Conservation (phyloP, 2,797 vertebrate genomes). For the Uromys caudimaculatus region DNA sequence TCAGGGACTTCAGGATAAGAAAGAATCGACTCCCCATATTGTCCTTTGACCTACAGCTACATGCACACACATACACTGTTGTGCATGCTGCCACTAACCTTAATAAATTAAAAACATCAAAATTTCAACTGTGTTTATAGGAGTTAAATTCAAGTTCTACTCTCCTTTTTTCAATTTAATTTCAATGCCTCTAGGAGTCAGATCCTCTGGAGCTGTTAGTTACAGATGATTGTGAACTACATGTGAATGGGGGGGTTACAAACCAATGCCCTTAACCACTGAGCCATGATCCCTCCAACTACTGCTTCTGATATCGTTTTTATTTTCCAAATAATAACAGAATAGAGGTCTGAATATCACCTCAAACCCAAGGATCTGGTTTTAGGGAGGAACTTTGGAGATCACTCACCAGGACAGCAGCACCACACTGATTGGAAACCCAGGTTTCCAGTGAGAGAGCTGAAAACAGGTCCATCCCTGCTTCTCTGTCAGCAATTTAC, state of each 20-base stretch:
- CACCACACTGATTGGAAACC: neutral
- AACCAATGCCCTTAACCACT: neutral
- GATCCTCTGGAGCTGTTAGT: too few relatives aligned
- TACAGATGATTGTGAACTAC: too few relatives aligned
- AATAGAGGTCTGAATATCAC: neutral
- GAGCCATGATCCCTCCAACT: neutral
- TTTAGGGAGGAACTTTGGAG: too few relatives aligned
- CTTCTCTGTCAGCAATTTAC: neutral
- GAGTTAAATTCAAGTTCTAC: neutral
- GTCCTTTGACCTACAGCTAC: neutral
- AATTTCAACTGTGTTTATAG: neutral
- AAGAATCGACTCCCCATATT: neutral
- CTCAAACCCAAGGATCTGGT: too few relatives aligned
- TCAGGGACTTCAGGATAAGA: accelerated
- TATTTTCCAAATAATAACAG: too few relatives aligned
- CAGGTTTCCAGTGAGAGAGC: neutral
- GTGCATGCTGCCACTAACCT: accelerated
- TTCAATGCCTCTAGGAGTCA: neutral
- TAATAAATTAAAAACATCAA: neutral
- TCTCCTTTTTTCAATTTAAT: neutral
- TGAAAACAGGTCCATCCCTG: neutral
- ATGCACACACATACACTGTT: neutral
- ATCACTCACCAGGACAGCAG: neutral
- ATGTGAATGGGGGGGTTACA: too few relatives aligned
- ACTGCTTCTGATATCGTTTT: neutral